Conservation (phyloP, 2,113 vertebrate species). For the Rhinolophus sinicus region DNA sequence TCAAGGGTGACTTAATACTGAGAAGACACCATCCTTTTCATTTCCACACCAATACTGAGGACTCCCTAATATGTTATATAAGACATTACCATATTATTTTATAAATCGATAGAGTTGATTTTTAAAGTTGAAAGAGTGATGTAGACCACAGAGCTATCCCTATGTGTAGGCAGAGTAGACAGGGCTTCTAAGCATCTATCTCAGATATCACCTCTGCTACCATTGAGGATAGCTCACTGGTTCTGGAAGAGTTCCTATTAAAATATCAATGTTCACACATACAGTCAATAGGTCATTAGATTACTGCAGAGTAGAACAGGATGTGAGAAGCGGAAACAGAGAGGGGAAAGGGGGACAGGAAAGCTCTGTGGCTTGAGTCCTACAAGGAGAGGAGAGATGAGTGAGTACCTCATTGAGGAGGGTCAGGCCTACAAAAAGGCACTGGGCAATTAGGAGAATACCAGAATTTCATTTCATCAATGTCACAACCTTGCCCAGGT, state of each 20-base stretch:
- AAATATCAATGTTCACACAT: background rate
- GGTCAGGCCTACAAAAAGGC: background rate
- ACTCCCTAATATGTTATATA: background rate
- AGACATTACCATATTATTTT: background rate
- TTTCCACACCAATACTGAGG: background rate
- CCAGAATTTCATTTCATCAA: background rate
- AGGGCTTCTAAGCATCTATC: background rate
- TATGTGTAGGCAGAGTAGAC: background rate
- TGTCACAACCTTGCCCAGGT: background rate
- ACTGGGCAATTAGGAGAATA: background rate
- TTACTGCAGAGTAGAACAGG: background rate
- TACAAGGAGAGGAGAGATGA: background rate
- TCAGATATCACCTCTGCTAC: background rate
- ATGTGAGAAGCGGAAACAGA: background rate
- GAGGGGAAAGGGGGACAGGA: background rate
- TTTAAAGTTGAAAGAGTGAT: background rate
- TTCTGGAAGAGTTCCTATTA: background rate
- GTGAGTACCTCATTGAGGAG: accelerated
- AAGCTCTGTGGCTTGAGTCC: background rate
- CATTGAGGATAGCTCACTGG: background rate
- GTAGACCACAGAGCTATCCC: background rate
- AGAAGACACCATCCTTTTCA: background rate
- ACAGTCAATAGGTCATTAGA: background rate
- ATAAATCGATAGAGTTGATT: conserved; percentile 6
- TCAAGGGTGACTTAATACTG: too few relatives aligned